Base-by-base conservation (phyloP, 35 echinoderm and acorn worm genomes). In the Strongylocentrotus purpuratus region DNA sequence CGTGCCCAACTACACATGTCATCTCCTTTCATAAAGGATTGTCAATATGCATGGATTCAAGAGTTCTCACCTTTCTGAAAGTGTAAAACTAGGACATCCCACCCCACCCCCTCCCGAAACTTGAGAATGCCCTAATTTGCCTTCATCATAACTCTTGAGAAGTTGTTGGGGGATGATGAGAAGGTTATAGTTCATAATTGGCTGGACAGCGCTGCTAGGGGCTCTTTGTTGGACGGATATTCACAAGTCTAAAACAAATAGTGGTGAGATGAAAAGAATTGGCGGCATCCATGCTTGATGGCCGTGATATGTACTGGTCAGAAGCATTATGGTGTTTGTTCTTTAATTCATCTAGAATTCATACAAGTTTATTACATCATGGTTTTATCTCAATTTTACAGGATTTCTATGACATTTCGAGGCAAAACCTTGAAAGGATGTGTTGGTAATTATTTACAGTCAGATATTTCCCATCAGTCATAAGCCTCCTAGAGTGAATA, bases 11-110 rank as follows among this genome's bases (percentile, higher is more conserved):
- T 14, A 2, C 50, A 41, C 35, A 55, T 55, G 50, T 1, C 50
- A 11, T 55, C 50, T 8, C 50, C 85, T 33, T 31, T 86, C 14
- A 86, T 86, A 22, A 86, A 86, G 85, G 20, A 33, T 13, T 18
- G 85, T 86, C 14, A 86, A 86, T 86, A 20, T 86, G 85, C 85
- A 86, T 31, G 28, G 85, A 86, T 86, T 86, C 18, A 86, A 33
- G 7, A 86, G n/a, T 33, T 86, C 14, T 86, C 85, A 86, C 9
- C 85, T 86, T 33, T 86, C 20, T 31, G 22, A 31, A 31, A 31
- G 13, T 86, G 85, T 20, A 86, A 86, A 55, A 86, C 14, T 31
- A 86, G 22, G 85, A 86, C 85, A 33, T 2, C 35, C 35, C 35
- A 41, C 35, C 35, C 35, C 35, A 41, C 1, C 33, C n/a, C 33